phyloP scores from a whole-genome alignment of 2,888 invertebrate genomes.

The Apotomis turbidana region DNA sequence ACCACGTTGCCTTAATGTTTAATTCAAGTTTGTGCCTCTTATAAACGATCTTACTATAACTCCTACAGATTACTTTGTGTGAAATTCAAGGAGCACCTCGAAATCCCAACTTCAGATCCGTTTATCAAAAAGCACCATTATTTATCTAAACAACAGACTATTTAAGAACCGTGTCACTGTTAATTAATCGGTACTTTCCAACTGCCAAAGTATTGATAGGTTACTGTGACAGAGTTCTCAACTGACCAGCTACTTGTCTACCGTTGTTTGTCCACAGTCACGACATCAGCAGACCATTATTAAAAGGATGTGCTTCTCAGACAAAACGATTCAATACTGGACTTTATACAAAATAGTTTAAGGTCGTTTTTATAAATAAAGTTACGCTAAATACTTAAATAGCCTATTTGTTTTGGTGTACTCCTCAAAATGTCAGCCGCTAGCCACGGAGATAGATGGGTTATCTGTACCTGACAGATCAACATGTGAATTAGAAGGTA shows the following conservation, averaged over 20 bases:
- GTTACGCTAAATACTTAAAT: background rate
- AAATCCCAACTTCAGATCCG: background rate
- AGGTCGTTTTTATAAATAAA: background rate
- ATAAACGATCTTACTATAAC: background rate
- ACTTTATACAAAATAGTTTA: background rate
- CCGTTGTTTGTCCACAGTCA: slow-evolving; percentile 12
- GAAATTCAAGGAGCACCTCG: background rate
- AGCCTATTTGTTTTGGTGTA: slow-evolving; percentile 1
- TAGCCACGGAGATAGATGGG: slow-evolving; percentile 2
- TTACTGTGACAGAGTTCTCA: slow-evolving; percentile 2
- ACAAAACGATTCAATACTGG: background rate
- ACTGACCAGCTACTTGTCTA: background rate
- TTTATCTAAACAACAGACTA: background rate
- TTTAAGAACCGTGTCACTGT: background rate
- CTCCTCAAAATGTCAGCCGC: slow-evolving; percentile 23
- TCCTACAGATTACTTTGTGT: background rate
- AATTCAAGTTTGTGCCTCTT: no score
- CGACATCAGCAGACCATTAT: background rate
- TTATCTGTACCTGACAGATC: slow-evolving; percentile 23
- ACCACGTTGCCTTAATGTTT: no score
- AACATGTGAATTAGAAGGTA: slow-evolving; percentile 6
- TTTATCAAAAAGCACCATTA: background rate
- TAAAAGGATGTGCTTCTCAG: background rate
- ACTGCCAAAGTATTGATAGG: background rate
- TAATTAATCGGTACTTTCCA: background rate